Base-by-base conservation (phyloP, 2,888 invertebrate genomes). In the Cinara cedri region DNA sequence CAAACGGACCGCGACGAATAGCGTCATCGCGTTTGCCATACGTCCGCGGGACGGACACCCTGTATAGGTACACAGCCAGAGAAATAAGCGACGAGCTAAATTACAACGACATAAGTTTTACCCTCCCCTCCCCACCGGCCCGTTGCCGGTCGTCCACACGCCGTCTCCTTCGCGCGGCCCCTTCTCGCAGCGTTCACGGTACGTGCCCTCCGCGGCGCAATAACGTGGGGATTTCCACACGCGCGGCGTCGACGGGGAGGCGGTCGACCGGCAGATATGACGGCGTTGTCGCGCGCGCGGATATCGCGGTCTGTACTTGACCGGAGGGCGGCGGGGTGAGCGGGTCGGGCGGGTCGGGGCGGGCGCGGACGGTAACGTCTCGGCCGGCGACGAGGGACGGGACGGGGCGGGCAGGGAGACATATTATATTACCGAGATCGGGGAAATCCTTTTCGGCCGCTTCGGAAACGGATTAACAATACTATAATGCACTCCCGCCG, bases 271-370 rank as follows among this genome's bases (percentile, higher is more conserved):
- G 66, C 54, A 42, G 75, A 75, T 66, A 66, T 75, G 65, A 49
- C 6, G 49, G 34, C 55, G 34, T 34, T 34, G 34, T 34, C 3
- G 3, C 55, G 57, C 55, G 46, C 46, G 76, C 49, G 66, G 68
- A 57, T 34, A 9, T 19, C 4, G n/a, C n/a, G 49, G 13, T 34
- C 65, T 66, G 66, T 24, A 68, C 76, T 66, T 24, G 75, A 66
- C 76, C 55, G 57, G 75, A 21, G 75, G 75, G 54, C 65, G 51
- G 55, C 55, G n/a, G n/a, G n/a, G n/a, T n/a, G 55, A 75, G 51
- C 55, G 65, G 24, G 75, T 55, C n/a, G 13, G 76, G 49, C 57
- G 76, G 76, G 3, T 3, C 34, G 34, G 3, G 34, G 34, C 57
- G 57, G 46, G 49, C 49, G 66, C 49, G 66, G 68, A 55, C n/a